Percentiles rank a stretch among this genome's conserved stretches.
phyloP scores from a whole-genome alignment of 2,888 invertebrate genomes.

The Miltochrista miniata region DNA sequence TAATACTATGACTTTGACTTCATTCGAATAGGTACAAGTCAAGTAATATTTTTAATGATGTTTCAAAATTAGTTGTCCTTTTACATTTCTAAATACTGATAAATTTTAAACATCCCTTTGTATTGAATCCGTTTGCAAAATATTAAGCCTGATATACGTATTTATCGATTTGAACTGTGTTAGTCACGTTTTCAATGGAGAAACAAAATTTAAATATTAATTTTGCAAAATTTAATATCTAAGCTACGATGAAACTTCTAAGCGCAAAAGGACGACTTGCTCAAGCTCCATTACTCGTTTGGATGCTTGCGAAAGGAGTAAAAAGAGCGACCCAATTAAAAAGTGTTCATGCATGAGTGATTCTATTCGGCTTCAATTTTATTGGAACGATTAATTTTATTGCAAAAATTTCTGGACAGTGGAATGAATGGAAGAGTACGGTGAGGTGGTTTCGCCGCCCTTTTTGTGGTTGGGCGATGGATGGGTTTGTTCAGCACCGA shows the following conservation, averaged over 20 bases:
- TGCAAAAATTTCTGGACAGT: slow-evolving; percentile 81
- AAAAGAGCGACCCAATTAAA: slow-evolving; percentile 79
- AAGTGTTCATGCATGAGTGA: slow-evolving; percentile 80
- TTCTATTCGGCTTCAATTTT: slow-evolving; percentile 77
- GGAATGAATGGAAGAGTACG: slow-evolving; percentile 73
- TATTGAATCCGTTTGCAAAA: too few relatives aligned
- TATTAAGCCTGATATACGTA: too few relatives aligned
- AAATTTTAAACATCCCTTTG: too few relatives aligned
- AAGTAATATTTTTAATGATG: too few relatives aligned
- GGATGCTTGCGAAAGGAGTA: slow-evolving; percentile 67
- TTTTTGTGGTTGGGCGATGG: slow-evolving; percentile 72
- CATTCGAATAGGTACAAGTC: too few relatives aligned
- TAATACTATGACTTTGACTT: too few relatives aligned
- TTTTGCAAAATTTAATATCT: slow-evolving; percentile 6
- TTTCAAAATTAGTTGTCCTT: too few relatives aligned
- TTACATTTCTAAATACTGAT: too few relatives aligned
- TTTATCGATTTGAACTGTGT: too few relatives aligned
- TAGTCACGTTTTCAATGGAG: too few relatives aligned
- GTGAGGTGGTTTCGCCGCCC: slow-evolving; percentile 60
- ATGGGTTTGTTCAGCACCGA: slow-evolving; percentile 63
- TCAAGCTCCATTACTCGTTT: slow-evolving; percentile 73
- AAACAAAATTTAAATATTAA: background rate
- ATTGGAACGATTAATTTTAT: slow-evolving; percentile 83
- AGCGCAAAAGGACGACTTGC: slow-evolving; percentile 46
- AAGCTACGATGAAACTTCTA: slow-evolving; percentile 16